Conservation (phyloP, 2,113 vertebrate species). For the Ursus arctos region DNA sequence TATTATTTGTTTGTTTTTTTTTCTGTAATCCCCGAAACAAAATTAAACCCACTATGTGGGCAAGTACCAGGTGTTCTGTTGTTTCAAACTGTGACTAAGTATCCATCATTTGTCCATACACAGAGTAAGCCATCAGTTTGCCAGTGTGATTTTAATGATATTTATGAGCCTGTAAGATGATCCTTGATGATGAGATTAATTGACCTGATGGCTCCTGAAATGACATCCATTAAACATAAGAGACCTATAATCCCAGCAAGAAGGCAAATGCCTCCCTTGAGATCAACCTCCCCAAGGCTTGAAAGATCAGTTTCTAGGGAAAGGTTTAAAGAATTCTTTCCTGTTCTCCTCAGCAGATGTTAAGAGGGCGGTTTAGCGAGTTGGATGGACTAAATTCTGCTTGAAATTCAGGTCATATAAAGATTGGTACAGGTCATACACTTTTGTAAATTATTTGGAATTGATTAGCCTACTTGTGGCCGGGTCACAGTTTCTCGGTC, state of each 20-base stretch:
- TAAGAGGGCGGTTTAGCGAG: background rate
- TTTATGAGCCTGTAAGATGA: conserved; percentile 48
- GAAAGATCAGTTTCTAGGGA: conserved; percentile 53
- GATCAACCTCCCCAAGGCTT: background rate
- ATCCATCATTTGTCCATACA: background rate
- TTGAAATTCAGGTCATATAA: background rate
- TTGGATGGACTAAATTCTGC: background rate
- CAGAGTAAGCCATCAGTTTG: background rate
- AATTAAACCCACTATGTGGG: background rate
- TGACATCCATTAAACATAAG: conserved; percentile 51
- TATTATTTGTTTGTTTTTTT: background rate
- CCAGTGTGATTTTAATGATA: background rate
- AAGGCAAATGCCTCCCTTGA: conserved; percentile 42
- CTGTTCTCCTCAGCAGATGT: background rate
- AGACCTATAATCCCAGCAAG: conserved; percentile 43
- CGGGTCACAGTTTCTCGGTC: background rate
- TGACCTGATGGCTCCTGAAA: conserved; percentile 55
- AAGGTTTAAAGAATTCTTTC: conserved; percentile 6
- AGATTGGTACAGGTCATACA: background rate
- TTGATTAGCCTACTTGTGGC: background rate
- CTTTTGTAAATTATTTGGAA: background rate
- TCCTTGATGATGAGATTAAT: conserved; percentile 50
- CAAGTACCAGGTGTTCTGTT: background rate
- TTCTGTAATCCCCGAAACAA: background rate
- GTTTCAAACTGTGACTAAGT: background rate